Evolutionary conservation across 2,888 invertebrate genomes (phyloP).

Genomic region (Alloscopus bannaensis): DNA sequence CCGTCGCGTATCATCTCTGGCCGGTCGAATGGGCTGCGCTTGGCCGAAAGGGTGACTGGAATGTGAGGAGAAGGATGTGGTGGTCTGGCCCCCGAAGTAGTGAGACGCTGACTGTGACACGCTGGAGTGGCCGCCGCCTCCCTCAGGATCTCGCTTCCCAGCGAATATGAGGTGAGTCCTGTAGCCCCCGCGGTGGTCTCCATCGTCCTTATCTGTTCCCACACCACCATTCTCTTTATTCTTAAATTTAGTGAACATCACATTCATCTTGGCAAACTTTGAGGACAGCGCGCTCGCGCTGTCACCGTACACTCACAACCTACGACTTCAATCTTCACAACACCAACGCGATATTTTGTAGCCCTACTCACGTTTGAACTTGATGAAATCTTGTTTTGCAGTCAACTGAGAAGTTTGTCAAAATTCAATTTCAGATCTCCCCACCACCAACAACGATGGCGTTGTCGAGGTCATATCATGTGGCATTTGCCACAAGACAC

Average conservation of each 20-base stretch:
- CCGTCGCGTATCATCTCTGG: conserved; percentile 38
- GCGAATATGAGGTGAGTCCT: conserved; percentile 73
- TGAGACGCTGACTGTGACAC: conserved; percentile 67
- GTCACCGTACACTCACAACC: conserved; percentile 1
- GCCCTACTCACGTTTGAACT: background rate
- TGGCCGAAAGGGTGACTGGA: conserved; percentile 73
- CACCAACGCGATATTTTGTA: background rate
- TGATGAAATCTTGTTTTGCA: background rate
- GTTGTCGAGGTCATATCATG: background rate
- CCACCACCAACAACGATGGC: background rate
- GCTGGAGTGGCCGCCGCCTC: conserved; percentile 65
- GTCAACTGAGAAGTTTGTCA: background rate
- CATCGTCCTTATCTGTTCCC: conserved; percentile 67
- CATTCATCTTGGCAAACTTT: conserved; percentile 62
- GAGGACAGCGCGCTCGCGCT: background rate
- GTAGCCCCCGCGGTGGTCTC: conserved; percentile 71
- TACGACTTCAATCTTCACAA: background rate
- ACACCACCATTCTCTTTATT: conserved; percentile 66
- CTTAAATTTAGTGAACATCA: conserved; percentile 72
- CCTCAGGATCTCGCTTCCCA: conserved; percentile 72
- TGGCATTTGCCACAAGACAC: too few relatives aligned
- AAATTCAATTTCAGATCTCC: background rate
- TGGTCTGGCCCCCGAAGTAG: conserved; percentile 65
- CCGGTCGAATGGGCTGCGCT: conserved; percentile 55
- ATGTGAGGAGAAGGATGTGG: conserved; percentile 71